Percentiles rank a stretch among this genome's conserved stretches.
Conservation (phyloP, 92 coral and sea anemone genomes). For the Zoanthus sansibaricus region DNA sequence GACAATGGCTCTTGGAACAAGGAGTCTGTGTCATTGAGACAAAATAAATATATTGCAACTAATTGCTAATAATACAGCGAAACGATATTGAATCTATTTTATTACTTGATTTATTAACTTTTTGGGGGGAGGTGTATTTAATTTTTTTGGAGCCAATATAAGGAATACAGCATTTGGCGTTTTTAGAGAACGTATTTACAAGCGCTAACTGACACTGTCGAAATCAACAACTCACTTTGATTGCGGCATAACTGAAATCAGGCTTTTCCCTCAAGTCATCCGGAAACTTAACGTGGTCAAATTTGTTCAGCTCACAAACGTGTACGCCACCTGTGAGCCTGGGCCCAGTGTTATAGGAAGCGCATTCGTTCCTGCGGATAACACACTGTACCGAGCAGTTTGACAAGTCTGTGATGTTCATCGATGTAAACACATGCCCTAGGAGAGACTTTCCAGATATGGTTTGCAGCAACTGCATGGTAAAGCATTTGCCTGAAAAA, state of each 20-base stretch:
- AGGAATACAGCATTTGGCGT: too few species aligned
- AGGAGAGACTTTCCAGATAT: conserved; percentile 10
- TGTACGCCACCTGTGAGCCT: background rate
- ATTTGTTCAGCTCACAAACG: conserved; percentile 15
- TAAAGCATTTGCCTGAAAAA: background rate
- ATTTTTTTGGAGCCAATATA: too few species aligned
- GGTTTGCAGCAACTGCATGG: background rate
- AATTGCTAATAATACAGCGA: too few species aligned
- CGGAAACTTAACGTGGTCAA: conserved; percentile 21
- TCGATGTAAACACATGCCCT: conserved; percentile 1
- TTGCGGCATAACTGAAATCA: background rate
- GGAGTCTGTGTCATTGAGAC: background rate
- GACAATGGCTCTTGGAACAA: conserved; percentile 4
- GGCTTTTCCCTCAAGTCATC: background rate
- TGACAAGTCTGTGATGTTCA: conserved; percentile 15
- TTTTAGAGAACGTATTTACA: too few species aligned
- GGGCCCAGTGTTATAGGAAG: conserved; percentile 16
- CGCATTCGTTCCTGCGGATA: background rate
- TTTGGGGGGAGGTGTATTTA: too few species aligned
- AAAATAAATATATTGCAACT: background rate
- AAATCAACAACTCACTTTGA: background rate
- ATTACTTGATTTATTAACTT: too few species aligned
- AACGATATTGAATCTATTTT: too few species aligned
- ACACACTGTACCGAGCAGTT: conserved; percentile 17
- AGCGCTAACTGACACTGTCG: too few species aligned